Conservation (phyloP, 2,113 vertebrate species). For the Jacana jacana region DNA sequence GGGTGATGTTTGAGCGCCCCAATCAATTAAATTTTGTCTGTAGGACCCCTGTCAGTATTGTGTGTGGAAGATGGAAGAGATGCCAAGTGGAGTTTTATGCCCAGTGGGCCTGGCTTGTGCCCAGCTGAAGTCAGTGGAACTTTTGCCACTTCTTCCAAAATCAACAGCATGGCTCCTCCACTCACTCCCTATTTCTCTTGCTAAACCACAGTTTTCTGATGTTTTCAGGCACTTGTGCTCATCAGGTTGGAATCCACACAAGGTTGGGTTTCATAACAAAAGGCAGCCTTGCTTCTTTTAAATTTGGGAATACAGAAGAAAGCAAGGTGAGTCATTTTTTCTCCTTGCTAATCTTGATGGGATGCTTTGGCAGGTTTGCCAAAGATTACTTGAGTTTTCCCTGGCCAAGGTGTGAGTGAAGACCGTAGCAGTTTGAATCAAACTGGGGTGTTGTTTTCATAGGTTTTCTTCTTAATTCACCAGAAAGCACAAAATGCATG, state of each 20-base stretch:
- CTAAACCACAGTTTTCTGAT: slow-evolving; percentile 15
- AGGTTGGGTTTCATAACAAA: not conserved
- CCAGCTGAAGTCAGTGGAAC: slow-evolving; percentile 39
- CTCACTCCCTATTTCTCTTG: slow-evolving; percentile 1
- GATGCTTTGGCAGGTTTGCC: not conserved
- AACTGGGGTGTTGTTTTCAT: not conserved
- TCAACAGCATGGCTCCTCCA: not conserved
- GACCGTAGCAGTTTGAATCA: not conserved
- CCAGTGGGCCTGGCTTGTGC: not conserved
- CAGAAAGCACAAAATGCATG: not conserved
- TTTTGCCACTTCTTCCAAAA: slow-evolving; percentile 28
- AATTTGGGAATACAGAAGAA: not conserved
- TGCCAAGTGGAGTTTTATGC: slow-evolving; percentile 8
- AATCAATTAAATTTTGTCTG: slow-evolving; percentile 1
- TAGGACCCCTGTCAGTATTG: slow-evolving; percentile 12
- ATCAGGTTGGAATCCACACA: not conserved
- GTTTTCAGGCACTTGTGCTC: not conserved
- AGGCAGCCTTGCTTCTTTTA: not conserved
- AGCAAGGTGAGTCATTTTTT: not conserved
- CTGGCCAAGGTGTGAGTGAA: not conserved
- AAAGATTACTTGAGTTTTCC: slow-evolving; percentile 18
- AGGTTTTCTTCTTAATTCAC: not conserved
- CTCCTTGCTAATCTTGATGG: not conserved
- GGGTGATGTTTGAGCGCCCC: not conserved
- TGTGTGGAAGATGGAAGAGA: not conserved